These are phyloP conservation scores for Actias luna DNA, from an alignment of 2,888 invertebrate species.

Conservation along the genomic window DNA sequence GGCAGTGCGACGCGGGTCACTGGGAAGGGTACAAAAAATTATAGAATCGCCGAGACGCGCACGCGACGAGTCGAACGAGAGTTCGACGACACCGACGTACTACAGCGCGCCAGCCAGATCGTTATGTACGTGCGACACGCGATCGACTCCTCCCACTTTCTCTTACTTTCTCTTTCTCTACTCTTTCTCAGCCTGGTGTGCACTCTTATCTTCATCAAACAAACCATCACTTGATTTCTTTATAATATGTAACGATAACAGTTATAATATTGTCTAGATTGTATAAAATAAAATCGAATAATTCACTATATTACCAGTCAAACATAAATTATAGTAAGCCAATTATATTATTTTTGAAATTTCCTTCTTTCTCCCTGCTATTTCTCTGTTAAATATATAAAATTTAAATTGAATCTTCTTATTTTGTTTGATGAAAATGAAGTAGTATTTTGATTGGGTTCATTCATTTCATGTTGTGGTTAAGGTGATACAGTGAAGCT, in stretches of 20 bases:
- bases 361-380: too few species aligned
- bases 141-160: slow-evolving; percentile 25
- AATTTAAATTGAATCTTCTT: too few species aligned
- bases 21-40: slow-evolving; percentile 67
- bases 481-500: not conserved
- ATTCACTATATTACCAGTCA: too few species aligned
- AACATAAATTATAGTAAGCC: too few species aligned
- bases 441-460: slow-evolving; percentile 7
- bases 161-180: slow-evolving; percentile 39
- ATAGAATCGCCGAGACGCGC: slow-evolving; percentile 73
- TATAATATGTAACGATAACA: not conserved
- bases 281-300: not conserved
- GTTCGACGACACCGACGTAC: slow-evolving; percentile 89
- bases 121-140: slow-evolving; percentile 86
- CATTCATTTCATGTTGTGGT: not conserved
- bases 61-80: slow-evolving; percentile 75
- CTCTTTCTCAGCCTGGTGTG: slow-evolving; percentile 33
- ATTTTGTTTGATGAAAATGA: slow-evolving; percentile 13
- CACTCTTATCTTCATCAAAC: slow-evolving; percentile 60
- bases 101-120: slow-evolving; percentile 93
- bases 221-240: slow-evolving; percentile 29
- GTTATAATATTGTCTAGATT: not conserved
- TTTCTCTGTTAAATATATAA: not conserved
- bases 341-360: too few species aligned
- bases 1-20: slow-evolving; percentile 44